A percentile compares a stretch with the other conserved stretches of the same genome.
Conservation (phyloP, 2,113 vertebrate species). For the Chaetodon auriga region DNA sequence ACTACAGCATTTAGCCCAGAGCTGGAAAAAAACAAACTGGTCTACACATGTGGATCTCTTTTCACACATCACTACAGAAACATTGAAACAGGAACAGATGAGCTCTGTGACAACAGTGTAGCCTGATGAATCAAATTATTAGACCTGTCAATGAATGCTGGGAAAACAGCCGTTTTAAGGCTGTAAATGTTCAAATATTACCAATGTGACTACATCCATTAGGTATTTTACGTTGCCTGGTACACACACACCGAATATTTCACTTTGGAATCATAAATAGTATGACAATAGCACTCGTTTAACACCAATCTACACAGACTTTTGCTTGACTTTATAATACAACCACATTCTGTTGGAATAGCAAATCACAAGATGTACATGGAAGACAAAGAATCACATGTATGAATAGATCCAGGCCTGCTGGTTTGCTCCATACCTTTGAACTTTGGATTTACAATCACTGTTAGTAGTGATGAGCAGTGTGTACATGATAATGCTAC, state of each 20-base stretch:
- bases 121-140: slow-evolving; percentile 29
- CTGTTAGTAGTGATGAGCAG: background rate
- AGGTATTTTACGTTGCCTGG: slow-evolving; percentile 19
- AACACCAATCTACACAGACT: slow-evolving; percentile 55
- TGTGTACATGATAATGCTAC: background rate
- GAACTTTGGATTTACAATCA: slow-evolving; percentile 6
- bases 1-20: slow-evolving; percentile 36
- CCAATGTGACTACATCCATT: slow-evolving; percentile 18
- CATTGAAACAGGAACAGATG: slow-evolving; percentile 47
- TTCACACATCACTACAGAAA: slow-evolving; percentile 49
- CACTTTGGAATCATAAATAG: slow-evolving; percentile 48
- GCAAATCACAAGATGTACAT: slow-evolving; percentile 52
- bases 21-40: slow-evolving; percentile 7
- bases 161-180: slow-evolving; percentile 35
- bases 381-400: slow-evolving; percentile 39
- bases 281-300: slow-evolving; percentile 50
- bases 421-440: slow-evolving; percentile 44
- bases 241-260: slow-evolving; percentile 46
- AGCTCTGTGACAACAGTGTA: slow-evolving; percentile 25
- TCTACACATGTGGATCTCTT: slow-evolving; percentile 26
- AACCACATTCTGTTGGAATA: slow-evolving; percentile 58
- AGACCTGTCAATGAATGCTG: slow-evolving; percentile 15
- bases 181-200: slow-evolving; percentile 24
- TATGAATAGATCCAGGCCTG: slow-evolving; percentile 50
- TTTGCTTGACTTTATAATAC: slow-evolving; percentile 58